Percentiles rank a stretch among this genome's conserved stretches.
These are phyloP conservation scores for Amphiduros pacificus DNA, from an alignment of 2,888 invertebrate genomes.

Conservation along the genomic window DNA sequence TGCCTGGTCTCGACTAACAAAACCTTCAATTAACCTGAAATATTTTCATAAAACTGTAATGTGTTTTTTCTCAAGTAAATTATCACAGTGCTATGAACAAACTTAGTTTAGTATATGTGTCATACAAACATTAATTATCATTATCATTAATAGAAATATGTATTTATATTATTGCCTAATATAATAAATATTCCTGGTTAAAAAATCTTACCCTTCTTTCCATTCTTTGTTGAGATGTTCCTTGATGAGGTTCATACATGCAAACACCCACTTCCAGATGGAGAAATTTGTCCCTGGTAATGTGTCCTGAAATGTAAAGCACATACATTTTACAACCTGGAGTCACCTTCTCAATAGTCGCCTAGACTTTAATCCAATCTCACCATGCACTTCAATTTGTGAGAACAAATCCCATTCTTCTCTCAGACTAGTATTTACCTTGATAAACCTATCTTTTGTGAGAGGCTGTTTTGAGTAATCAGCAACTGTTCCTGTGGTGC, in stretches of 20 bases:
- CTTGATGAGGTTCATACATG: constrained; percentile 29
- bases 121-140: neutral
- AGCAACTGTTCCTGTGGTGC: too few relatives aligned
- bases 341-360: neutral
- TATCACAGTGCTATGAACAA: too few relatives aligned
- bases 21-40: constrained; percentile 29
- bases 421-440: too few relatives aligned
- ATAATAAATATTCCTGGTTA: neutral
- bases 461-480: too few relatives aligned
- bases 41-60: neutral
- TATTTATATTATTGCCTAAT: neutral
- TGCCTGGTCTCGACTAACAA: constrained; percentile 27
- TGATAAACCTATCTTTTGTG: too few relatives aligned
- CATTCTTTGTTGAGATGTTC: constrained; percentile 27
- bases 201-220: constrained; percentile 27
- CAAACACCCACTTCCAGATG: constrained; percentile 32
- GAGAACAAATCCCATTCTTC: too few relatives aligned
- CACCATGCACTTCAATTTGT: too few relatives aligned
- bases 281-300: constrained; percentile 21
- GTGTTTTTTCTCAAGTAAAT: neutral
- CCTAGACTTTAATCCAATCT: too few relatives aligned
- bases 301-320: constrained; percentile 4
- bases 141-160: neutral
- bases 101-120: neutral
- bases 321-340: neutral